These are phyloP conservation scores for Portunus trituberculatus DNA, from an alignment of 1,140 invertebrate species.

Conservation along the genomic window DNA sequence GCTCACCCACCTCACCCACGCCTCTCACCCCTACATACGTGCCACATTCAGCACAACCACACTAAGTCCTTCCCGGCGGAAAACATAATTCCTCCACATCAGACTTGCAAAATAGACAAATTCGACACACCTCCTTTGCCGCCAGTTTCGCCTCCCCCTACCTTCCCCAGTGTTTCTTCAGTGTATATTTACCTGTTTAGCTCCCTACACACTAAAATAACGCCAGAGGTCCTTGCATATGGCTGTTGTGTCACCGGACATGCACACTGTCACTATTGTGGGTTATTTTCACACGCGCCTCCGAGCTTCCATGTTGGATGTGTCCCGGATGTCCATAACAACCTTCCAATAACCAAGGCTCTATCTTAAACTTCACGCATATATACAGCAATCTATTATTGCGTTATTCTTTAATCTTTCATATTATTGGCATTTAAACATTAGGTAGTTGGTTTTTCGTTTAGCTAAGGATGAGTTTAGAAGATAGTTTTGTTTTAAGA, in stretches of 20 bases:
- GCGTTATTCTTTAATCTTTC: too few relatives aligned
- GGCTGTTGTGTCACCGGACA: background rate
- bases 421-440: background rate
- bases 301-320: conserved; percentile 64
- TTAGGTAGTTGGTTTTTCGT: background rate
- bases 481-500: conserved; percentile 32
- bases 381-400: background rate
- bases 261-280: conserved; percentile 43
- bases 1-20: background rate
- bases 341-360: conserved; percentile 57
- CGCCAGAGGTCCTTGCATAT: conserved; percentile 42
- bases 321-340: conserved; percentile 73
- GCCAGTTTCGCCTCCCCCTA: background rate
- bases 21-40: background rate
- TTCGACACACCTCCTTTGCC: conserved; percentile 46
- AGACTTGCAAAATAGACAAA: conserved; percentile 4
- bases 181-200: conserved; percentile 23
- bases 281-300: conserved; percentile 65
- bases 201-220: conserved; percentile 37
- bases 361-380: background rate
- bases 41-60: background rate
- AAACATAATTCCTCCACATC: background rate
- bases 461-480: background rate
- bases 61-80: background rate
- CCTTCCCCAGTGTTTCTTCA: background rate